Evolutionary conservation across 2,113 vertebrate species (phyloP).

Genomic region (Lamprotornis superbus): DNA sequence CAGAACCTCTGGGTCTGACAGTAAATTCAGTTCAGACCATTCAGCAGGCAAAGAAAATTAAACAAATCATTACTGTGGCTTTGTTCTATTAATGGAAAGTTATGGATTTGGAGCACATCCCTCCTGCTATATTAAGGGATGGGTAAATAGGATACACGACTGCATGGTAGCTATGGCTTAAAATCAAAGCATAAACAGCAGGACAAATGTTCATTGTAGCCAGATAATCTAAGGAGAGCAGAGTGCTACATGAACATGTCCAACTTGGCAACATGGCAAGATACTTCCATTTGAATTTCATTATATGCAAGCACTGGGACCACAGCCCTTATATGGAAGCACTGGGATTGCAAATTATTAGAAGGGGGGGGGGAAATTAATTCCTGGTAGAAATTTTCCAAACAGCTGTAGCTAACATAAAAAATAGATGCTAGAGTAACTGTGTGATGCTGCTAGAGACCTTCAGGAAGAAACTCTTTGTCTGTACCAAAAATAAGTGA

Average conservation of each 20-base stretch:
- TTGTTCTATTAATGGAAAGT: background rate
- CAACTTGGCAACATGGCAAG: background rate
- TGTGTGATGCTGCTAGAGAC: background rate
- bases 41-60: background rate
- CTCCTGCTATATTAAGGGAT: background rate
- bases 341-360: background rate
- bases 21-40: background rate
- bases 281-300: background rate
- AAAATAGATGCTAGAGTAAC: background rate
- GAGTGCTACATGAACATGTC: background rate
- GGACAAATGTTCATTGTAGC: background rate
- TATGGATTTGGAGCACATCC: background rate
- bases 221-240: background rate
- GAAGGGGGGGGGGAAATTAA: background rate
- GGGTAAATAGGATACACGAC: background rate
- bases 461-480: conserved; percentile 32
- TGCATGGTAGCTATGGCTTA: background rate
- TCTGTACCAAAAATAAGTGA: conserved; percentile 50
- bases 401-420: background rate
- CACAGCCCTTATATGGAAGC: background rate
- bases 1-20: background rate
- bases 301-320: background rate
- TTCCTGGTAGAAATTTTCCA: background rate
- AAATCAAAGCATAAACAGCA: background rate
- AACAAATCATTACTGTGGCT: conserved; percentile 1